Evolutionary conservation across 2,888 invertebrate genomes (phyloP), one percentile per base, ranked within the genome.

Genomic region (Zaprionus bogoriensis): DNA sequence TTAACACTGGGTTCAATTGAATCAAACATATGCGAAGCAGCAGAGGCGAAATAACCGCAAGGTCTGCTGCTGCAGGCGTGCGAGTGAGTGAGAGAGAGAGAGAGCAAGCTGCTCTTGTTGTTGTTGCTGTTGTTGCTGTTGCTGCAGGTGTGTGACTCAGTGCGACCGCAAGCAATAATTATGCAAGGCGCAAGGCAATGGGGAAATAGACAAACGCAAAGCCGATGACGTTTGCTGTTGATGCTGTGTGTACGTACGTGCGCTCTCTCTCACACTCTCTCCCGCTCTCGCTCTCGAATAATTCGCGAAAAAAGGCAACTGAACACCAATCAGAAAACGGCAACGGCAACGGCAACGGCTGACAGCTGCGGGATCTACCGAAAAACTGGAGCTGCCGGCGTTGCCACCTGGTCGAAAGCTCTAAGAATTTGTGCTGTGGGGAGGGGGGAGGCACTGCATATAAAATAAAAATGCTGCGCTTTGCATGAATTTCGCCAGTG

Each of bases 1-100:
- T 79, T 83, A 80, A 79, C 79, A 79, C 61, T 22, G 77, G 48
- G 83, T 75, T 79, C 83, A 79, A 79, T 79, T 83, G 75, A 77
- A 79, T 75, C 64, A 67, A 69, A 48, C n/a, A n/a, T n/a, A 44
- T 30, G 38, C 47, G 53, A 45, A 57, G 17, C 45, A 57, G 30
- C 36, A 14, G 42, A 23, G 28, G 46, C 6, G 38, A 46, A 48
- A 47, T 27, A 47, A 23, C 19, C 25, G 28, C 22, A 53, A 42
- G 9, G 46, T 10, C 17, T 20, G 27, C 19, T 25, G 7, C 3
- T 23, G 47, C 7, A 32, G 17, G 32, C 14, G n/a, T 23, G 51
- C 2, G 39, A 42, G 58, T 28, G 44, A 47, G n/a, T 1, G 59
- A 42, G 53, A 3, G 12, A 47, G 46, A 32, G 46, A 28, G 27